Conservation (phyloP, 2,113 vertebrate species). For the Cololabis saira region DNA sequence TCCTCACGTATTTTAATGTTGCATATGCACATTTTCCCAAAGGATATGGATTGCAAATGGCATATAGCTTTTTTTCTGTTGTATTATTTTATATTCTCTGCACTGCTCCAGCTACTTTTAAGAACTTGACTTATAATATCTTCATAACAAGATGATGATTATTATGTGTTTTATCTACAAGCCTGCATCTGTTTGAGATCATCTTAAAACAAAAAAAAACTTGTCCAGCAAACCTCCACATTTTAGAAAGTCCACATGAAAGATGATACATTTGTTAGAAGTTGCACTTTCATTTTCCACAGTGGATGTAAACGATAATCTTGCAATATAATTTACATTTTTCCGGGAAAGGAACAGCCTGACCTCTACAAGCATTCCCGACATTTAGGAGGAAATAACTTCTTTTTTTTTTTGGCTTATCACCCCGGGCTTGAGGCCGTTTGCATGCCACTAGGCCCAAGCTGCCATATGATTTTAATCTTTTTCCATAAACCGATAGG, state of each 20-base stretch:
- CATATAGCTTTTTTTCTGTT: constrained; percentile 45
- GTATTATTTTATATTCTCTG: constrained; percentile 21
- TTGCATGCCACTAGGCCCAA: constrained; percentile 18
- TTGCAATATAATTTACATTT: constrained; percentile 18
- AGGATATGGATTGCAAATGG: constrained; percentile 64
- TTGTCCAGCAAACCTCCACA: background rate
- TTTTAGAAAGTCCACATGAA: background rate
- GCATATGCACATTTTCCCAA: constrained; percentile 63
- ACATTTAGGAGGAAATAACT: constrained; percentile 49
- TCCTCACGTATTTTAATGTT: constrained; percentile 43
- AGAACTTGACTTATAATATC: too few species aligned
- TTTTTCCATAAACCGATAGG: constrained; percentile 34
- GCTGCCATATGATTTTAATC: constrained; percentile 55
- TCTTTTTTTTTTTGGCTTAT: constrained; percentile 50
- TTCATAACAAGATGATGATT: too few species aligned
- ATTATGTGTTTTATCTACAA: background rate
- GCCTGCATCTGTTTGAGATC: constrained; percentile 16
- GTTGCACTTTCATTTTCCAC: constrained; percentile 6
- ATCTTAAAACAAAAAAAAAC: constrained; percentile 5
- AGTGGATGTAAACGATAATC: constrained; percentile 14
- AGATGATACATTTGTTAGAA: constrained; percentile 5
- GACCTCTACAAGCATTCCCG: constrained; percentile 42
- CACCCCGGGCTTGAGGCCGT: constrained; percentile 43
- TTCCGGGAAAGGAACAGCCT: constrained; percentile 25
- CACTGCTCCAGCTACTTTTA: background rate